Evolutionary conservation across 2,888 invertebrate species (phyloP), one percentile per base, ranked within the genome.

Genomic region (Tachina grossa): DNA sequence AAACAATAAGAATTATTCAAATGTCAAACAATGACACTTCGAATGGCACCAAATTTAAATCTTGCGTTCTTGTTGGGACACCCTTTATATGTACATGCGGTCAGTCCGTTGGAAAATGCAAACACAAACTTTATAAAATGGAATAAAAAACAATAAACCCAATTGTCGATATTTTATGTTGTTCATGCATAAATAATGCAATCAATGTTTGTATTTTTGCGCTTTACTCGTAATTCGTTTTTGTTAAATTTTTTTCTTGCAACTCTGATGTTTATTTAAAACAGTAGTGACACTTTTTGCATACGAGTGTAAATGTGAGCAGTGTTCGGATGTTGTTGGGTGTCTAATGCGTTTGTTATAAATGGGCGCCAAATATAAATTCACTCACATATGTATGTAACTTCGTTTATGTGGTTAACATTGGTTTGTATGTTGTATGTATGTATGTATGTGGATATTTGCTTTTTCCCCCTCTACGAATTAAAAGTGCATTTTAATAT

Each of bases 181-280:
- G 72, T 68, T n/a, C 51, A 83, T 78, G 83, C 78, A 83, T 83
- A 66, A 83, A 74, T 78, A 83, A 83, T 72, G 78, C 59, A 82
- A 82, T 78, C 78, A 72, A 65, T 71, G 69, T 83, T 77, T 76
- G 19, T 59, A 49, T 45, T 61, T 74, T 59, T 78, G 10, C 1
- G 31, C 14, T 79, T 72, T 65, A 31, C 31, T 31, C 31, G 31
- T 31, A 71, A 65, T 71, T 79, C 47, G 14, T 71, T 63, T 72
- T 55, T 41, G 39, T 22, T 55, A 11, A 14, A 41, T 77, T 57
- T 65, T 41, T 68, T 59, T 14, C 11, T 79, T 65, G 79, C 61
- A 72, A 72, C 55, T 72, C 45, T 79, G 43, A 43, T 71, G 55
- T 53, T 72, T 59, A 59, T 59, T 77, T 68, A 59, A 49, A 68